Conservation (phyloP, 2,888 invertebrate species). For the Acanthoscelides obtectus region DNA sequence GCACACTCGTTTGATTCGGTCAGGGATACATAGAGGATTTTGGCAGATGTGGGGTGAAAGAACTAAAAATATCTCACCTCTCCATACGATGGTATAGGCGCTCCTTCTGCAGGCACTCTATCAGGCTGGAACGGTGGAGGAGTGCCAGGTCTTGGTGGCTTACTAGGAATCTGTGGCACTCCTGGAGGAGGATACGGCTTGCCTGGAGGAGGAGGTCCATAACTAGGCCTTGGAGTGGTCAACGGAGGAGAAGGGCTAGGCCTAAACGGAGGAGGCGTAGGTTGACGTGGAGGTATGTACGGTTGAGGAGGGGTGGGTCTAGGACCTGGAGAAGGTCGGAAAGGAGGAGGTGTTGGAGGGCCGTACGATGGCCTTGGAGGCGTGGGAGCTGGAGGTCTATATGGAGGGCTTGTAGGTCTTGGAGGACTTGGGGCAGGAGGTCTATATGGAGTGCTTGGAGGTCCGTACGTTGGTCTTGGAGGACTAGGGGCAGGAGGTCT, state of each 20-base stretch:
- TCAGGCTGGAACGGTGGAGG: constrained; percentile 19
- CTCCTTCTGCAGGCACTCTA: constrained; percentile 18
- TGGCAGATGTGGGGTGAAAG: too few species aligned
- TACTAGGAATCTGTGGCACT: constrained; percentile 16
- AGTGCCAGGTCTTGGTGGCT: constrained; percentile 16
- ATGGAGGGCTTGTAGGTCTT: constrained; percentile 14
- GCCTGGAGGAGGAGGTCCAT: constrained; percentile 19
- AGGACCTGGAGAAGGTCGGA: constrained; percentile 16
- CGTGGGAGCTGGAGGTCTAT: constrained; percentile 16
- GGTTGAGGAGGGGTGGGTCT: constrained; percentile 10
- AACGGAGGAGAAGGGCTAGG: constrained; percentile 6
- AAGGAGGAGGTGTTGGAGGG: constrained; percentile 17
- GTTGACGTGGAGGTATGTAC: constrained; percentile 4
- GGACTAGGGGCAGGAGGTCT: constrained; percentile 8
- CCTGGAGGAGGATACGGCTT: constrained; percentile 16
- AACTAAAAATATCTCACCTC: constrained; percentile 20
- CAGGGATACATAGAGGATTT: too few species aligned
- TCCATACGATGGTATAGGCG: constrained; percentile 26
- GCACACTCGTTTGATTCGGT: too few species aligned
- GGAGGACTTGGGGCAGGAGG: constrained; percentile 18
- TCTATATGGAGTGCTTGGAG: constrained; percentile 15
- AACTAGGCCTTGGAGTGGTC: constrained; percentile 8
- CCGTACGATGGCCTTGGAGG: not conserved
- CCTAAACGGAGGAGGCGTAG: constrained; percentile 1
- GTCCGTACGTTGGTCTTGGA: constrained; percentile 14